These are phyloP conservation scores for Lasioglossum pauxillum DNA, from an alignment of 2,888 invertebrate species.

Conservation along the genomic window DNA sequence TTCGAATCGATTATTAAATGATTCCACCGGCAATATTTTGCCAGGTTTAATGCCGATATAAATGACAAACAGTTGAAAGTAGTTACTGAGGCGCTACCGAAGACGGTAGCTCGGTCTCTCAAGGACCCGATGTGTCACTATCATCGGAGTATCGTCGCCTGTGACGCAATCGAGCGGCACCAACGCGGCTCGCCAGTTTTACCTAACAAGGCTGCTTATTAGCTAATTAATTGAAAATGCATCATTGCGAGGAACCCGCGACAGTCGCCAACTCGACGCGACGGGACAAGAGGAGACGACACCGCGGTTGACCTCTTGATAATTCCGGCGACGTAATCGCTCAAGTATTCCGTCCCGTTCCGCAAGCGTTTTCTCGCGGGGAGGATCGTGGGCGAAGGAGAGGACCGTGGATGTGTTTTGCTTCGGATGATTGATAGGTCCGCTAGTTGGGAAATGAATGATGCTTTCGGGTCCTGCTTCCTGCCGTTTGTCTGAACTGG, in stretches of 20 bases:
- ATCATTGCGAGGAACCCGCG: conserved; percentile 70
- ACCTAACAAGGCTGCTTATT: conserved; percentile 71
- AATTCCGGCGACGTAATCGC: conserved; percentile 57
- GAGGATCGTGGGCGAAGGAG: conserved; percentile 34
- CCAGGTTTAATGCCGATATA: neutral
- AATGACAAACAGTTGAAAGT: neutral
- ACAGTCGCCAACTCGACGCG: conserved; percentile 49
- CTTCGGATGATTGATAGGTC: conserved; percentile 39
- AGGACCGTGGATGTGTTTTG: conserved; percentile 11
- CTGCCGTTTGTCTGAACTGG: neutral
- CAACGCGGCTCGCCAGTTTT: conserved; percentile 68
- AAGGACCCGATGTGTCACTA: neutral
- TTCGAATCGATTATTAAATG: neutral
- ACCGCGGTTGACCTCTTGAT: conserved; percentile 45
- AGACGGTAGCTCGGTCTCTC: neutral
- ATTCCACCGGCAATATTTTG: neutral
- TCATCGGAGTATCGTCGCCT: conserved; percentile 6
- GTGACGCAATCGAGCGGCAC: conserved; percentile 69
- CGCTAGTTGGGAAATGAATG: conserved; percentile 15
- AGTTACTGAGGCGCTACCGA: neutral
- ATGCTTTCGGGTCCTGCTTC: neutral
- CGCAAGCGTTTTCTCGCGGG: conserved; percentile 24
- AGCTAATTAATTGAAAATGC: conserved; percentile 76
- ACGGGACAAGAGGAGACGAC: conserved; percentile 57
- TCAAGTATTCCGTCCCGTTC: conserved; percentile 40